phyloP scores from a whole-genome alignment of 2,797 vertebrate genomes.

The Iguana delicatissima region DNA sequence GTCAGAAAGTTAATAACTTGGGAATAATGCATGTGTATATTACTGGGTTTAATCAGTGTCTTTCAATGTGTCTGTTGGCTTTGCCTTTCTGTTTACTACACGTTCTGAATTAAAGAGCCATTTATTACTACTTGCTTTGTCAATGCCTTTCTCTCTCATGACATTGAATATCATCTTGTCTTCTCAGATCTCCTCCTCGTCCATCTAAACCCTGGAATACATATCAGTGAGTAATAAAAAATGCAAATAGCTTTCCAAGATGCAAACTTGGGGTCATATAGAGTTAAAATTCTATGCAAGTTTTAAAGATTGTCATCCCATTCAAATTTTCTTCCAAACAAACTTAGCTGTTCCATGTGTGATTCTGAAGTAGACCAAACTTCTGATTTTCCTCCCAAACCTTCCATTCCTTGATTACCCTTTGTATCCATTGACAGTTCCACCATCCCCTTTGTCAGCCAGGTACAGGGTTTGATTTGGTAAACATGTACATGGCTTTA shows the following conservation, averaged over 20 bases:
- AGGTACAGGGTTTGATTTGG: too few species aligned
- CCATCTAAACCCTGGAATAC: background rate
- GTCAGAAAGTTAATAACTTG: constrained; percentile 74
- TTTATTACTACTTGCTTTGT: constrained; percentile 4
- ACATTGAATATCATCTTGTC: constrained; percentile 24
- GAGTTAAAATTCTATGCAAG: background rate
- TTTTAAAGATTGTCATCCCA: background rate
- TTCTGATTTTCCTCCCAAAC: background rate
- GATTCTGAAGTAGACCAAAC: background rate
- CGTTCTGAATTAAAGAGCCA: constrained; percentile 43
- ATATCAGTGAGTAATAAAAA: background rate
- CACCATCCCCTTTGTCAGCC: too few species aligned
- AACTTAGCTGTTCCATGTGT: background rate
- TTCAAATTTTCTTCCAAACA: background rate
- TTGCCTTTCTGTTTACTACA: constrained; percentile 63
- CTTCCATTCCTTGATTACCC: background rate
- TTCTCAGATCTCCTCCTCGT: background rate
- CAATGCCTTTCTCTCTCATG: constrained; percentile 26
- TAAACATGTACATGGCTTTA: background rate
- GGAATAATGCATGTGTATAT: constrained; percentile 74
- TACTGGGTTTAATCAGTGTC: constrained; percentile 73
- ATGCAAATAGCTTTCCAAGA: background rate
- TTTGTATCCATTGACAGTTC: background rate
- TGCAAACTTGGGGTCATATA: background rate
- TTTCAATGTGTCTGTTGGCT: constrained; percentile 61